Percentiles rank a stretch among this genome's conserved stretches.
These are phyloP conservation scores for Neogale vison DNA, from an alignment of 2,113 vertebrate genomes.

Conservation along the genomic window DNA sequence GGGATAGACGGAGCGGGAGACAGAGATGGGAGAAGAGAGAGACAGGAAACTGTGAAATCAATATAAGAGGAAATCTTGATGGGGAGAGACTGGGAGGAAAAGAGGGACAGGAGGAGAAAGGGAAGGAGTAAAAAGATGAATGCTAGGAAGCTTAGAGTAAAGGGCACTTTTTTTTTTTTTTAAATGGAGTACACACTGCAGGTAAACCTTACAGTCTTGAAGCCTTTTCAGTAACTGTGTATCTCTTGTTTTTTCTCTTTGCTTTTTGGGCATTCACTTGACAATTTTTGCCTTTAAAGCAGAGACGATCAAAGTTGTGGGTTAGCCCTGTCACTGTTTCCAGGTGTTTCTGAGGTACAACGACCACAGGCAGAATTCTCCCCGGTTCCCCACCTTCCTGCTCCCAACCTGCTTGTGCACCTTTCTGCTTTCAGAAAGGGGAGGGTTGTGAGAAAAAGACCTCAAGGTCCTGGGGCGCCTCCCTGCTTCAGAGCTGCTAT, in stretches of 20 bases:
- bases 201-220: not conserved
- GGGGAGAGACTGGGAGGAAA: not conserved
- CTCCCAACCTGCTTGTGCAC: not conserved
- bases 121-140: not conserved
- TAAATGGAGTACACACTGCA: not conserved
- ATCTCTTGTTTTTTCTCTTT: not conserved
- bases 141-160: rapidly evolving
- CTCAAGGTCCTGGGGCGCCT: not conserved
- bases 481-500: not conserved
- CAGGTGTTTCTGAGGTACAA: not conserved
- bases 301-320: not conserved
- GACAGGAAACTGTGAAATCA: not conserved
- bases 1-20: not conserved
- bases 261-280: not conserved
- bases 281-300: not conserved
- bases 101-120: no score
- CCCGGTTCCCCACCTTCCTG: no score
- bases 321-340: not conserved
- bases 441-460: not conserved
- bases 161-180: no score
- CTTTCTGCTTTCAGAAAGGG: not conserved
- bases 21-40: not conserved
- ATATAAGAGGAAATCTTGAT: not conserved
- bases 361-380: not conserved
- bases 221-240: not conserved